A percentile compares a stretch with the other conserved stretches of the same genome.
These are phyloP conservation scores for Clostera curtula DNA, from an alignment of 2,888 invertebrate genomes.

Conservation along the genomic window DNA sequence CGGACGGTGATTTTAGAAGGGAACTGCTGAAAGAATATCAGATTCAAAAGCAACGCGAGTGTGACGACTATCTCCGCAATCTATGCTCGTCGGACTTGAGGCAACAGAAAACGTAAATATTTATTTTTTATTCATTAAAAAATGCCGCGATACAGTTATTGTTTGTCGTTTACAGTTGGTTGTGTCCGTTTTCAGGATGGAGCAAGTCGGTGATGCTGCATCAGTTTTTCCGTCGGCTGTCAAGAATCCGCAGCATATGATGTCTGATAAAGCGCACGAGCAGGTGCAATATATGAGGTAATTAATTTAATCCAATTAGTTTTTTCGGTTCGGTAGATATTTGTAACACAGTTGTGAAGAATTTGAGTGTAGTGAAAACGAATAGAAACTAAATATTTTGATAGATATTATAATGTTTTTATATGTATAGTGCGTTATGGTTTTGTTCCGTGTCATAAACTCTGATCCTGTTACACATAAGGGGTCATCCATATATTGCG, in stretches of 20 bases:
- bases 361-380: too few species aligned
- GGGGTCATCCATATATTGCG: too few species aligned
- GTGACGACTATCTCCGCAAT: constrained; percentile 64
- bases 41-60: constrained; percentile 81
- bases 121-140: constrained; percentile 6
- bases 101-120: constrained; percentile 53
- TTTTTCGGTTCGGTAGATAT: too few species aligned
- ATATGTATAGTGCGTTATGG: too few species aligned
- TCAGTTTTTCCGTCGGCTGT: constrained; percentile 32
- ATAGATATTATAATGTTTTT: too few species aligned
- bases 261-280: constrained; percentile 31
- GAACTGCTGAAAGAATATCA: constrained; percentile 88
- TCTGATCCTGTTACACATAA: too few species aligned
- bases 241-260: constrained; percentile 26
- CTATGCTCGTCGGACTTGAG: constrained; percentile 55
- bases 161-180: constrained; percentile 2
- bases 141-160: constrained; percentile 2
- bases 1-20: constrained; percentile 67
- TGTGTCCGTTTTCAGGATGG: constrained; percentile 43
- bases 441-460: too few species aligned
- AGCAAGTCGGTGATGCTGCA: constrained; percentile 36
- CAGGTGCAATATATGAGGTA: constrained; percentile 35
- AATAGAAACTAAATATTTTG: too few species aligned
- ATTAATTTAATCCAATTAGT: constrained; percentile 8
- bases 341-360: too few species aligned